Percentiles rank a stretch among this genome's conserved stretches.
Conservation (phyloP, 2,888 invertebrate genomes). For the Synergus japonicus region DNA sequence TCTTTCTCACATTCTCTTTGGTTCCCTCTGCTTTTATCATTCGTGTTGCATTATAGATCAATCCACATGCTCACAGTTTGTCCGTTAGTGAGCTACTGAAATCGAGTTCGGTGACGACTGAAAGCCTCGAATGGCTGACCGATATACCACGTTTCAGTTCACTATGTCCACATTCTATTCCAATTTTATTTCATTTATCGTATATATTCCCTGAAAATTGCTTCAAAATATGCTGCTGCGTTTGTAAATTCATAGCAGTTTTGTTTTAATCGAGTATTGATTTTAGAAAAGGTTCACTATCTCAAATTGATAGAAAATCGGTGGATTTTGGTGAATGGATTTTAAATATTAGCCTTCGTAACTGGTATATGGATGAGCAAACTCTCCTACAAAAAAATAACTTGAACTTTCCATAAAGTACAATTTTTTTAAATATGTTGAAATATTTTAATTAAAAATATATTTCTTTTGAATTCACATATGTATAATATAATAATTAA, state of each 20-base stretch:
- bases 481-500: too few species aligned
- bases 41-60: constrained; percentile 48
- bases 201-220: not conserved
- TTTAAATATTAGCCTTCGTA: too few species aligned
- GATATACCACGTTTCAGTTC: constrained; percentile 36
- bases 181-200: constrained; percentile 36
- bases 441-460: too few species aligned
- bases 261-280: not conserved
- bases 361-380: too few species aligned
- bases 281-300: not conserved
- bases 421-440: too few species aligned
- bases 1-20: not conserved
- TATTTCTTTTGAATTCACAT: too few species aligned
- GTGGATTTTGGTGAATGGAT: not conserved
- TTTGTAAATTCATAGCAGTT: not conserved
- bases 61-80: constrained; percentile 54
- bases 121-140: constrained; percentile 50
- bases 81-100: constrained; percentile 54
- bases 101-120: constrained; percentile 58
- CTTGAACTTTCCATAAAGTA: too few species aligned
- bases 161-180: constrained; percentile 20
- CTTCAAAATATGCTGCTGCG: not conserved
- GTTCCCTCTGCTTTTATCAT: not conserved
- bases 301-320: not conserved
- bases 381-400: too few species aligned